Evolutionary conservation across 2,797 vertebrate genomes (phyloP).

Genomic region (Avahi laniger): DNA sequence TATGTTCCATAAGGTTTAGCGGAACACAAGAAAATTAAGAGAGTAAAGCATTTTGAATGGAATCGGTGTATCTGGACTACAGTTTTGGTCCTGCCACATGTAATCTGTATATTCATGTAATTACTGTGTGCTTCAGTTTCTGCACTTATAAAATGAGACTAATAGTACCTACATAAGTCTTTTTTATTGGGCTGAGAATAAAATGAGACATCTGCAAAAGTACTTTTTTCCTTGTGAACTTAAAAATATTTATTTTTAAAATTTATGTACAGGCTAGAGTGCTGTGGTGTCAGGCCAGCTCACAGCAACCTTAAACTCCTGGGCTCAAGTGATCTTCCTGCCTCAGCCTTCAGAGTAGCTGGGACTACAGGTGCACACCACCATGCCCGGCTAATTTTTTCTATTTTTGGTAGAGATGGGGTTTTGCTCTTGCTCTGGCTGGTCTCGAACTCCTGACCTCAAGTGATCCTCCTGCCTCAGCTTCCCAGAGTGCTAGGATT

Average conservation of each 20-base stretch:
- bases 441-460: no score
- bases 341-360: no score
- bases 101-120: neutral
- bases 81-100: neutral
- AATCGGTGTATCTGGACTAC: neutral
- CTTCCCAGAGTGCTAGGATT: no score
- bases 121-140: slow-evolving; percentile 8
- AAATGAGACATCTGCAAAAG: neutral
- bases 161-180: neutral
- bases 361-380: no score
- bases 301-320: no score
- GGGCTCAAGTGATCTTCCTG: no score
- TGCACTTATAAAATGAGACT: neutral
- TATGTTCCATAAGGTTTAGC: neutral
- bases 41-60: neutral
- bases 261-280: neutral
- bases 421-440: no score
- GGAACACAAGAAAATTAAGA: slow-evolving; percentile 2
- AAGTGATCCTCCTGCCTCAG: no score
- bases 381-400: no score
- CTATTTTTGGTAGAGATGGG: no score
- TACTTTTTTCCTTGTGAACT: slow-evolving; percentile 13
- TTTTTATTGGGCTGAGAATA: slow-evolving; percentile 13
- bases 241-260: slow-evolving; percentile 34
- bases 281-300: neutral